phyloP scores from a whole-genome alignment of 2,888 invertebrate genomes.

The Tuberolachnus salignus region DNA sequence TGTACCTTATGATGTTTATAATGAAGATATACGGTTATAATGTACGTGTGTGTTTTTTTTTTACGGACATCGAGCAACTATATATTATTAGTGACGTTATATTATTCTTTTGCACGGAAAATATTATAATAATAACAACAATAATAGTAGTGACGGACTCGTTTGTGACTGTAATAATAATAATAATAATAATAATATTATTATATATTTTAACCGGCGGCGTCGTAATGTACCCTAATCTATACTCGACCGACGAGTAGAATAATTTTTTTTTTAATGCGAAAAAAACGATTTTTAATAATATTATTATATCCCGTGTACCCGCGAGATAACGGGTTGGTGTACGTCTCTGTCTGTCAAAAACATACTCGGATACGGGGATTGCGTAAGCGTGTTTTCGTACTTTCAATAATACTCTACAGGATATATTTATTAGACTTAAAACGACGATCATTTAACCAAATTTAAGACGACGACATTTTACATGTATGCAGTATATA shows the following conservation, averaged over 20 bases:
- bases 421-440: too few species aligned
- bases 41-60: conserved; percentile 10
- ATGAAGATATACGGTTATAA: conserved; percentile 38
- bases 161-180: neutral
- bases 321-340: too few species aligned
- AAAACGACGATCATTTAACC: too few species aligned
- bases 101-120: conserved; percentile 18
- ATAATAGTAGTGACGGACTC: neutral
- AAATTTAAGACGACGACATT: too few species aligned
- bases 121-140: conserved; percentile 6
- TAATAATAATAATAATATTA: too few species aligned
- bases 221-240: conserved; percentile 9
- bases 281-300: conserved; percentile 34
- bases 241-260: conserved; percentile 13
- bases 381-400: too few species aligned
- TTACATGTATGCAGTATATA: too few species aligned
- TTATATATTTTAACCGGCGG: neutral
- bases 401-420: too few species aligned
- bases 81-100: conserved; percentile 13
- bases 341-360: too few species aligned
- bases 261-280: neutral
- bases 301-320: too few species aligned
- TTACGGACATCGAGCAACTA: conserved; percentile 35
- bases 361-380: too few species aligned
- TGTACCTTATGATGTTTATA: conserved; percentile 21